Evolutionary conservation across 2,888 invertebrate species (phyloP).

Genomic region (Leucophora obtusa): DNA sequence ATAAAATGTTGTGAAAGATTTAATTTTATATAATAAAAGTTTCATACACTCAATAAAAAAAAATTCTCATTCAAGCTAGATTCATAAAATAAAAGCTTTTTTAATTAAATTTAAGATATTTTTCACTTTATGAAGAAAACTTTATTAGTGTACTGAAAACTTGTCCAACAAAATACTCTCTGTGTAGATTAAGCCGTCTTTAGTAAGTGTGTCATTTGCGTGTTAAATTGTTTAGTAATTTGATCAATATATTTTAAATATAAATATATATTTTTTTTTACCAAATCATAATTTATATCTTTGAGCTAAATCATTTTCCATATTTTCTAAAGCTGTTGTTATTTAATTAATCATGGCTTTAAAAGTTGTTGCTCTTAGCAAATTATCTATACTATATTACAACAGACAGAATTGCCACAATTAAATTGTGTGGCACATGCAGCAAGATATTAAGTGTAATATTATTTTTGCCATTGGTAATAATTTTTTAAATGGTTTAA

Average conservation of each 20-base stretch:
- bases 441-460: too few species aligned
- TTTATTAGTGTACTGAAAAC: too few species aligned
- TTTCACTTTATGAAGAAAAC: too few species aligned
- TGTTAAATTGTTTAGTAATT: constrained; percentile 37
- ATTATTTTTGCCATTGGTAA: too few species aligned
- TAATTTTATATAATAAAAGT: too few species aligned
- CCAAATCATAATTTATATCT: constrained; percentile 18
- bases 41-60: too few species aligned
- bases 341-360: constrained; percentile 37
- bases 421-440: neutral
- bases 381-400: neutral
- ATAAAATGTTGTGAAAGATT: too few species aligned
- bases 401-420: constrained; percentile 17
- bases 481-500: too few species aligned
- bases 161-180: too few species aligned
- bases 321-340: constrained; percentile 26
- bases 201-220: constrained; percentile 50
- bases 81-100: too few species aligned
- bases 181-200: neutral
- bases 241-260: constrained; percentile 8
- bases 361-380: neutral
- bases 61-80: too few species aligned
- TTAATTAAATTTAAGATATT: too few species aligned
- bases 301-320: constrained; percentile 20
- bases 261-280: constrained; percentile 10